Conservation (phyloP, 2,113 vertebrate genomes). For the Leucopsar rothschildi region DNA sequence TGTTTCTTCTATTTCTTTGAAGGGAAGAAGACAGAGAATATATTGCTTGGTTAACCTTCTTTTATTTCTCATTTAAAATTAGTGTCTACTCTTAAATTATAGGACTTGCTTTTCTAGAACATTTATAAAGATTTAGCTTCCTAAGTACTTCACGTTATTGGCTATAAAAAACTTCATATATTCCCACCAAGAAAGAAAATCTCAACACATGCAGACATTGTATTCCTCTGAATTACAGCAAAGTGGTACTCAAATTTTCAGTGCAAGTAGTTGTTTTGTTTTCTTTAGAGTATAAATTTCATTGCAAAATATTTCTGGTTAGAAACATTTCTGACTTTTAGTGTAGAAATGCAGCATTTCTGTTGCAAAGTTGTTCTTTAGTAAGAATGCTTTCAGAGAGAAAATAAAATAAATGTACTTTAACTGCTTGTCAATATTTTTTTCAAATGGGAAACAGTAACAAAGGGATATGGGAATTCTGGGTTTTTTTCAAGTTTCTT, state of each 20-base stretch:
- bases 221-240: not conserved
- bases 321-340: not conserved
- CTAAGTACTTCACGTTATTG: not conserved
- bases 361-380: not conserved
- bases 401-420: not conserved
- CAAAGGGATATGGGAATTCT: not conserved
- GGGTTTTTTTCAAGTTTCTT: not conserved
- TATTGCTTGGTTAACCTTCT: not conserved
- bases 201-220: not conserved
- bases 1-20: not conserved
- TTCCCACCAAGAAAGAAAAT: not conserved
- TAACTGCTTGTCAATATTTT: not conserved
- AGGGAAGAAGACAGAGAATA: not conserved
- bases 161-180: not conserved
- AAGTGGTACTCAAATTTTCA: not conserved
- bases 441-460: not conserved
- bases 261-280: not conserved
- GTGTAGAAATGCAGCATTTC: not conserved
- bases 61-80: not conserved
- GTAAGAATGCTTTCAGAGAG: not conserved
- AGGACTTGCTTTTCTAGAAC: not conserved
- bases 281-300: not conserved
- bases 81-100: not conserved
- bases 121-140: not conserved
- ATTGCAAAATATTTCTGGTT: not conserved